Conservation (phyloP, 2,797 vertebrate genomes). For the Manis crassicaudata region DNA sequence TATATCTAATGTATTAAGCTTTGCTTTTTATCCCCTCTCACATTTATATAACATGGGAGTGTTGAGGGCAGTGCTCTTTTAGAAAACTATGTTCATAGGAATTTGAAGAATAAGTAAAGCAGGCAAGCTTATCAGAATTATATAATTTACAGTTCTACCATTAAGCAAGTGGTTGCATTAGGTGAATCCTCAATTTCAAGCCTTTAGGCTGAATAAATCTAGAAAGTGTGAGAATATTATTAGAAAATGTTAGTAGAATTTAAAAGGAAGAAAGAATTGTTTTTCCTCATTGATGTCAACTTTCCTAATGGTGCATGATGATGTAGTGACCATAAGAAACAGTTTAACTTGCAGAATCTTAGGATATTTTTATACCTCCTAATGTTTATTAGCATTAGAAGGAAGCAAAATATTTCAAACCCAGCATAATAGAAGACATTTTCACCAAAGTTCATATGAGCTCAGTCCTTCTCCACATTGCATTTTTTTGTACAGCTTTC, state of each 20-base stretch:
- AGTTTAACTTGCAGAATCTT: neutral
- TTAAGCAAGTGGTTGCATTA: neutral
- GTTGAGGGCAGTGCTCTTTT: neutral
- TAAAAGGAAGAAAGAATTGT: conserved; percentile 10
- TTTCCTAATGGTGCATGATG: neutral
- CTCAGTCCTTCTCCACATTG: neutral
- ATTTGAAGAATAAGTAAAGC: neutral
- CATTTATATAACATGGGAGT: neutral
- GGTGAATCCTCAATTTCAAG: neutral
- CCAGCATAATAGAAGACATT: neutral
- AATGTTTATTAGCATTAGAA: neutral
- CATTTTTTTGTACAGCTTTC: neutral
- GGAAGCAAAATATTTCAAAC: neutral
- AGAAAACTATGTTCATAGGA: neutral
- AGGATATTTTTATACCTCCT: neutral
- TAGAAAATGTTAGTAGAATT: neutral
- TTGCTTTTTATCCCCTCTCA: neutral
- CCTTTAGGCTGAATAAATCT: neutral
- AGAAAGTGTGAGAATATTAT: neutral
- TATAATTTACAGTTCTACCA: neutral
- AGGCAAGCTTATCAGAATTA: neutral
- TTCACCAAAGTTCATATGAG: neutral
- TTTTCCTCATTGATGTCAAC: neutral
- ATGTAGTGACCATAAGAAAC: neutral
- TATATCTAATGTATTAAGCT: neutral